Conservation (phyloP, 2,113 vertebrate genomes). For the Cinclus cinclus region DNA sequence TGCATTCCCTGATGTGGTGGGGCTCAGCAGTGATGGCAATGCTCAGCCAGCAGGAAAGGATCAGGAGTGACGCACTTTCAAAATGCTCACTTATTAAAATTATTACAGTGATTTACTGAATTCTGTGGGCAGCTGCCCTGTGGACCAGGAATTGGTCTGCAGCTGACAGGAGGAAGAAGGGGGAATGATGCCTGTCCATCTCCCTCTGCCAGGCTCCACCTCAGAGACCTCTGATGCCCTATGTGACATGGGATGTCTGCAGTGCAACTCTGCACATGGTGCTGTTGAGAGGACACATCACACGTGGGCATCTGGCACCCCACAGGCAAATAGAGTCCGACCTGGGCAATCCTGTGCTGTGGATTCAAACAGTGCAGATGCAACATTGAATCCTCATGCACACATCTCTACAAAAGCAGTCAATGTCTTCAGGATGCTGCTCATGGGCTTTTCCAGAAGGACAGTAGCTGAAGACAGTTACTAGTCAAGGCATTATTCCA, state of each 20-base stretch:
- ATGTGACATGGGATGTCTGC: background rate
- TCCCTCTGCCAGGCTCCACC: background rate
- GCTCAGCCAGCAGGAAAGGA: background rate
- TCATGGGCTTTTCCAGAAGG: background rate
- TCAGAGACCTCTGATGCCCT: background rate
- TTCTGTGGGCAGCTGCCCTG: background rate
- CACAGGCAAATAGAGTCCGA: accelerated
- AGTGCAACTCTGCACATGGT: background rate
- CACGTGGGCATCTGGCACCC: background rate
- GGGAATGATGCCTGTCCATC: background rate
- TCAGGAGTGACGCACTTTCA: background rate
- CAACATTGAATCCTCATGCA: accelerated
- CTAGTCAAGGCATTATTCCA: background rate
- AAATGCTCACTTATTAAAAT: background rate
- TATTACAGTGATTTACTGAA: background rate
- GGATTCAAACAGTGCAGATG: background rate
- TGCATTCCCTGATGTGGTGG: too few relatives aligned
- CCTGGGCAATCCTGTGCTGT: accelerated
- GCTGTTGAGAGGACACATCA: background rate
- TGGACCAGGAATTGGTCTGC: background rate
- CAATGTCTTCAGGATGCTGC: background rate
- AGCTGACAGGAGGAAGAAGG: background rate
- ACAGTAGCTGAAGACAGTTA: background rate
- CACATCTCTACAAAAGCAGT: background rate
- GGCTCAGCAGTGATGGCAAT: background rate